These are phyloP conservation scores for Hemicordylus capensis DNA, from an alignment of 2,113 vertebrate genomes.

Conservation along the genomic window DNA sequence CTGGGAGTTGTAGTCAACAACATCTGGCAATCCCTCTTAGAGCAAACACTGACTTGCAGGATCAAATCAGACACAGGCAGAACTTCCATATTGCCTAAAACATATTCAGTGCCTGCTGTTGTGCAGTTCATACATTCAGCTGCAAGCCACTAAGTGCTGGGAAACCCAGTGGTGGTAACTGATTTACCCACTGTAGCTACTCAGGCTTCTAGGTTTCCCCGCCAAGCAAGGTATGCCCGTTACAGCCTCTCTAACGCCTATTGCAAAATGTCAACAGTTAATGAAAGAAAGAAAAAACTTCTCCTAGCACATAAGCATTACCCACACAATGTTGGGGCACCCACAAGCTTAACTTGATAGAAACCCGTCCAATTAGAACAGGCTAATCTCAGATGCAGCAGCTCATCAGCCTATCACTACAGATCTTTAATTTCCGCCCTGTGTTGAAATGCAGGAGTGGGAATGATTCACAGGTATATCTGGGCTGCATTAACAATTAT, in stretches of 20 bases:
- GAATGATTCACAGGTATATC: not conserved
- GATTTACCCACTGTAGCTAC: not conserved
- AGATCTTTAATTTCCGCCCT: slow-evolving; percentile 27
- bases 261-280: slow-evolving; percentile 7
- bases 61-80: not conserved
- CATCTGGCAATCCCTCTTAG: too few species aligned
- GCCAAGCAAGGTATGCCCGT: not conserved
- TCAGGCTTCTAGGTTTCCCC: not conserved
- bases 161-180: not conserved
- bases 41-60: too few species aligned
- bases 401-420: not conserved
- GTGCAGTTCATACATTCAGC: not conserved
- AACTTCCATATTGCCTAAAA: too few species aligned
- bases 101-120: not conserved
- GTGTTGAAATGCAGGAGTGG: slow-evolving; percentile 17
- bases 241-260: not conserved
- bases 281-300: not conserved
- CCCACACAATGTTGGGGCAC: not conserved
- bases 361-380: not conserved
- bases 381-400: not conserved
- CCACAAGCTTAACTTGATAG: slow-evolving; percentile 3
- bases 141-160: not conserved
- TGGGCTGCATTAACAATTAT: not conserved
- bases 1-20: too few species aligned
- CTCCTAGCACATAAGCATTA: not conserved